Evolutionary conservation across 2,113 vertebrate species (phyloP).

Genomic region (Argyrosomus japonicus): DNA sequence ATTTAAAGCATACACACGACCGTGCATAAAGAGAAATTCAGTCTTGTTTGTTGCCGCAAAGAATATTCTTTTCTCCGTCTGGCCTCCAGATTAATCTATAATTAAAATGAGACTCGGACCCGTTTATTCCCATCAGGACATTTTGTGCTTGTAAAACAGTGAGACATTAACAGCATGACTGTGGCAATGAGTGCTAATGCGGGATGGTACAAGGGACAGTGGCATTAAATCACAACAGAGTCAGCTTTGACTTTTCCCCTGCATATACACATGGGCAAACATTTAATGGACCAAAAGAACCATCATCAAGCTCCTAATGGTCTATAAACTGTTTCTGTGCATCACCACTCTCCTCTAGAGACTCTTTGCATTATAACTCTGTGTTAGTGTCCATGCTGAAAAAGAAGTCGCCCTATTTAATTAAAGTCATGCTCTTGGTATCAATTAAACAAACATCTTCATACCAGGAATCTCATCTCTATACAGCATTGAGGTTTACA

Average conservation of each 20-base stretch:
- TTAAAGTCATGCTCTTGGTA: slow-evolving; percentile 29
- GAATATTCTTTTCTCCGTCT: slow-evolving; percentile 1
- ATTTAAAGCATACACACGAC: slow-evolving; percentile 29
- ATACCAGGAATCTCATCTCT: slow-evolving; percentile 6
- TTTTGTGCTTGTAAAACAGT: slow-evolving; percentile 34
- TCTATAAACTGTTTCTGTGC: slow-evolving; percentile 37
- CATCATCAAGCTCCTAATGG: slow-evolving; percentile 56
- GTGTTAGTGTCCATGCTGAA: slow-evolving; percentile 11
- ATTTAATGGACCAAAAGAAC: slow-evolving; percentile 56
- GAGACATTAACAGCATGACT: slow-evolving; percentile 9
- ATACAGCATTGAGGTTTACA: slow-evolving; percentile 5
- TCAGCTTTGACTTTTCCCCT: slow-evolving; percentile 12
- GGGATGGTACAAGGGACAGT: slow-evolving; percentile 9
- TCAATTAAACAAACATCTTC: slow-evolving; percentile 43
- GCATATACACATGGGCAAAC: slow-evolving; percentile 31
- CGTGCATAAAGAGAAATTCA: slow-evolving; percentile 16
- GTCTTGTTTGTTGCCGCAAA: slow-evolving; percentile 39
- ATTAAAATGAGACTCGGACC: slow-evolving; percentile 54
- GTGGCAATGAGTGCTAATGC: slow-evolving; percentile 31
- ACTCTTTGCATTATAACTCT: slow-evolving; percentile 15
- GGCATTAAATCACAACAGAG: slow-evolving; percentile 42
- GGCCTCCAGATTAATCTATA: slow-evolving; percentile 45
- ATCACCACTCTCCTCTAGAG: slow-evolving; percentile 18
- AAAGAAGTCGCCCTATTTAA: slow-evolving; percentile 29
- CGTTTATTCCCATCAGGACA: slow-evolving; percentile 31